Evolutionary conservation across 92 coral and sea anemone genomes (phyloP), one percentile per base, ranked within the genome.

Genomic region (Scolanthus callimorphus): DNA sequence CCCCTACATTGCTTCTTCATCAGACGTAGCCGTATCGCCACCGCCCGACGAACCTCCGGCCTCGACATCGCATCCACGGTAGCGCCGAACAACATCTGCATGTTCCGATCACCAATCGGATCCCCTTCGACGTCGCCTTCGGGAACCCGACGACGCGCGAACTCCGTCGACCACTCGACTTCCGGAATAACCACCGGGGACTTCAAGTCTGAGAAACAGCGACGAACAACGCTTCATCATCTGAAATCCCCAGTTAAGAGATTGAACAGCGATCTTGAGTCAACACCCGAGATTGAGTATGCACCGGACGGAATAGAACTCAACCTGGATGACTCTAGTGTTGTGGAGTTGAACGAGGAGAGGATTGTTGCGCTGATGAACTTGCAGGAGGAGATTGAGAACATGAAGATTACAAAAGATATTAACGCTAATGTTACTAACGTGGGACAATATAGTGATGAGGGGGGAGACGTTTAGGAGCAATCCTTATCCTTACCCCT

Each of bases 1-100:
- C 99, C 99, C 0, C 63, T 94, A n/a, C 62, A 72, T 9, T 94
- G 99, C 49, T 94, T 80, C 89, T 94, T 89, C 59, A 70, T 94
- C 59, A 89, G 58, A 29, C 73, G 83, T 49, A 81, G 89, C 55
- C 70, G 77, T 48, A 37, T 76, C 58, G 79, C 71, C 2, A 70
- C 57, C 15, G 69, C 57, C 13, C 73, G 80, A 56, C 64, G 83
- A 39, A 83, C 90, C 10, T 88, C 94, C 11, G 62, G 84, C 55
- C 58, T 77, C 12, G 99, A 94, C 44, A 88, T 94, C 50, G 78
- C 89, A 3, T 86, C 96, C 1, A 77, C 99, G 0, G 68, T 81
- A 13, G 87, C 87, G n/a, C 96, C 96, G 0, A 81, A 71, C 59
- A 89, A 88, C 75, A 67, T 89, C 57, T 90, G 99, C 52, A 75